Evolutionary conservation across 2,888 invertebrate species (phyloP).

Genomic region (Drosophila affinis): DNA sequence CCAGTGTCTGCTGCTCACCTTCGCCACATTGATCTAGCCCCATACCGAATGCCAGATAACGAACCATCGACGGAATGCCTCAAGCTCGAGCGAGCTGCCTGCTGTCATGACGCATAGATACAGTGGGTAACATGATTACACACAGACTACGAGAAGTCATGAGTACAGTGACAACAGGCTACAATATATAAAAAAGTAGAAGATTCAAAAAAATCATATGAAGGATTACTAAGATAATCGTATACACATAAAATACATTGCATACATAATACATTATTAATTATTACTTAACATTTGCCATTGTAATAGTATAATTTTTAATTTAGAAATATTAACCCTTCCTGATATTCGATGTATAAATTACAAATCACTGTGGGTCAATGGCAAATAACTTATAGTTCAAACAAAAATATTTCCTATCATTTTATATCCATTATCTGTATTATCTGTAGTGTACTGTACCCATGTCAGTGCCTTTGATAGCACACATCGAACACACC

Average conservation of each 20-base stretch:
- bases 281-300: too few relatives aligned
- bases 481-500: conserved; percentile 33
- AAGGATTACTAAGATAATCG: neutral
- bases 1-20: conserved; percentile 29
- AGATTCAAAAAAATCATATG: neutral
- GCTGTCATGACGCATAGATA: conserved; percentile 40
- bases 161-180: conserved; percentile 30
- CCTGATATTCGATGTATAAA: too few relatives aligned
- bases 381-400: too few relatives aligned
- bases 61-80: conserved; percentile 57
- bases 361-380: neutral
- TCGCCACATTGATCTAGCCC: conserved; percentile 65
- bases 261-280: too few relatives aligned
- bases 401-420: too few relatives aligned
- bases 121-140: conserved; percentile 38
- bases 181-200: neutral
- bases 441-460: conserved; percentile 21
- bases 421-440: too few relatives aligned
- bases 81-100: conserved; percentile 34
- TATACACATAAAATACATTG: too few relatives aligned
- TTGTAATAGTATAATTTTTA: neutral
- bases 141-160: conserved; percentile 13
- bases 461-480: conserved; percentile 27
- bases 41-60: conserved; percentile 67
- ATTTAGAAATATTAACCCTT: too few relatives aligned